These are phyloP conservation scores for Alectoris magna DNA, from an alignment of 2,797 vertebrate genomes.

Conservation along the genomic window DNA sequence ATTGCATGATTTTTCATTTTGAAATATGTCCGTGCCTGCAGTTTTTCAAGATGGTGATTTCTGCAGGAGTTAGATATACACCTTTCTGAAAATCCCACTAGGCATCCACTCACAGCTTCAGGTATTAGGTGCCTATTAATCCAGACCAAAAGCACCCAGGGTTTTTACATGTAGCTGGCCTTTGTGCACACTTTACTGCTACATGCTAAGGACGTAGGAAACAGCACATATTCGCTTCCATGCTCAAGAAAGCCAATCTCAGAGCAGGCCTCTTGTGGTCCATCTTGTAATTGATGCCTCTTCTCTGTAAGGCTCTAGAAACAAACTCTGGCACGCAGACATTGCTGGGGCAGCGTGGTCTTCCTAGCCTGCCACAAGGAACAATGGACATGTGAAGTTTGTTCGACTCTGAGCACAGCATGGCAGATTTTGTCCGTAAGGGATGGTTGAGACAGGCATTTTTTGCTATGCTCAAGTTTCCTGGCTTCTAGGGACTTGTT, in stretches of 20 bases:
- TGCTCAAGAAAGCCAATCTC: background rate
- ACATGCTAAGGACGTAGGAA: background rate
- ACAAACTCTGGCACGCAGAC: background rate
- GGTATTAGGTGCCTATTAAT: background rate
- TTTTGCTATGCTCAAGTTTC: background rate
- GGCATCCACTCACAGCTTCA: background rate
- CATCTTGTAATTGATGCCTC: background rate
- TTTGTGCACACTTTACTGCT: background rate
- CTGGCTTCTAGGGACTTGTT: background rate
- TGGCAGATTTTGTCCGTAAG: background rate
- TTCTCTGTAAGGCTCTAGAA: background rate
- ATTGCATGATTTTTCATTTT: background rate
- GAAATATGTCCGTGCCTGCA: background rate
- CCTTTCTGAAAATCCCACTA: background rate
- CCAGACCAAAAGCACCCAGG: no score
- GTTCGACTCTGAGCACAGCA: fast-evolving
- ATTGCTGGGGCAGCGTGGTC: background rate
- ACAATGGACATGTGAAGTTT: background rate
- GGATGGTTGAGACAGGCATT: fast-evolving
- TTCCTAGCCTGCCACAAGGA: no score
- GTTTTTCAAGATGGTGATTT: background rate
- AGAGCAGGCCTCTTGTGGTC: background rate
- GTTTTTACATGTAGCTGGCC: background rate
- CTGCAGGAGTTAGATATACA: no score
- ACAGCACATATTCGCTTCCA: background rate